Conservation (phyloP, 53 echinoderm and acorn worm genomes). For the Echinometra lucunter region DNA sequence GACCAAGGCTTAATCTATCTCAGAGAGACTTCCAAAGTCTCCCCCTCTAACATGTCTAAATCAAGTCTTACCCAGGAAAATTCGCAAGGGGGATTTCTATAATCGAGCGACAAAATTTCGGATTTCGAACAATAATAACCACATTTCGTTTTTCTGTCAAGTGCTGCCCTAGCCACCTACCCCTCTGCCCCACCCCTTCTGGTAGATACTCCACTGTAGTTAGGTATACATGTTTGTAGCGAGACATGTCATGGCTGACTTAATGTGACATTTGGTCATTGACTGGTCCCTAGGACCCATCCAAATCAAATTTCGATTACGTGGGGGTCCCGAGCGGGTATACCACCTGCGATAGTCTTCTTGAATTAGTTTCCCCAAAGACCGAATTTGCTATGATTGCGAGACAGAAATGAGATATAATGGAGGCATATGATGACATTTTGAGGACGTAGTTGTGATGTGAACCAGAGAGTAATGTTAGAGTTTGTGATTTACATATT, state of each 20-base stretch:
- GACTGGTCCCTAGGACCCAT: background rate
- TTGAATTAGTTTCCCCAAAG: conserved; percentile 39
- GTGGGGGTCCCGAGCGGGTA: background rate
- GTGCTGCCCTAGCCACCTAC: too few relatives aligned
- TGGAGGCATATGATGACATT: background rate
- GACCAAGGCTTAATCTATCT: too few relatives aligned
- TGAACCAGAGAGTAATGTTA: background rate
- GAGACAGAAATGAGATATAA: background rate
- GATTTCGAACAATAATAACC: too few relatives aligned
- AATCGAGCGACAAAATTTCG: too few relatives aligned
- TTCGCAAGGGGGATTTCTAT: too few relatives aligned
- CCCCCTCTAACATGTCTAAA: too few relatives aligned
- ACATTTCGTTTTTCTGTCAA: too few relatives aligned
- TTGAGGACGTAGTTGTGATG: background rate
- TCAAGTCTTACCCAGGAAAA: too few relatives aligned
- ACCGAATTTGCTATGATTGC: conserved; percentile 20
- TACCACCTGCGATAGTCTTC: conserved; percentile 1
- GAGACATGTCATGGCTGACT: background rate
- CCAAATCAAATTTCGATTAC: conserved; percentile 18
- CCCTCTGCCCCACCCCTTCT: too few relatives aligned
- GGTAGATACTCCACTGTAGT: too few relatives aligned
- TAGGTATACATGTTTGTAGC: background rate
- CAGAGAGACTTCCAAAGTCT: too few relatives aligned
- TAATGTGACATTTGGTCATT: background rate
- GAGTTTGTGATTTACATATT: too few relatives aligned